These are phyloP conservation scores for Rhagonycha fulva DNA, from an alignment of 2,888 invertebrate species.

Conservation along the genomic window DNA sequence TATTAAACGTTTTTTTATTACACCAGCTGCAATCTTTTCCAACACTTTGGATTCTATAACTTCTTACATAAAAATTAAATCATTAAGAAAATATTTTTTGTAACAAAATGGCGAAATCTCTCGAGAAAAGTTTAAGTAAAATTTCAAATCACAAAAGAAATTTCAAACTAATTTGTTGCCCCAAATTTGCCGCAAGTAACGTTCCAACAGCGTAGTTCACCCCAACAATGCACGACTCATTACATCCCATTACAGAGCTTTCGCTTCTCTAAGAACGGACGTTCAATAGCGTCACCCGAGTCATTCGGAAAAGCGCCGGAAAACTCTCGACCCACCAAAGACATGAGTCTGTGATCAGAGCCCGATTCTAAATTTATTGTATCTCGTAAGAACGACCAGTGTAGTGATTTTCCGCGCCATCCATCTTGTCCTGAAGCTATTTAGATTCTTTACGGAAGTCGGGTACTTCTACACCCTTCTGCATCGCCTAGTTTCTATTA, in stretches of 20 bases:
- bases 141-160: conserved; percentile 29
- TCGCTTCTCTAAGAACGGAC: conserved; percentile 29
- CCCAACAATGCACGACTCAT: conserved; percentile 33
- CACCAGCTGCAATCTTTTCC: neutral
- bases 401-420: conserved; percentile 51
- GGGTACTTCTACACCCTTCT: conserved; percentile 23
- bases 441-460: conserved; percentile 40
- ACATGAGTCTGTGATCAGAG: conserved; percentile 32
- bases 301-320: conserved; percentile 27
- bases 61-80: neutral
- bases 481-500: conserved; percentile 39
- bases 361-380: conserved; percentile 47
- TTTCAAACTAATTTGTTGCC: conserved; percentile 31
- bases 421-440: conserved; percentile 44
- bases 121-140: conserved; percentile 21
- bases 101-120: neutral
- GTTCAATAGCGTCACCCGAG: conserved; percentile 26
- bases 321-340: conserved; percentile 23
- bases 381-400: conserved; percentile 46
- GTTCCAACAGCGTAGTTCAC: conserved; percentile 29
- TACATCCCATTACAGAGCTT: conserved; percentile 30
- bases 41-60: neutral
- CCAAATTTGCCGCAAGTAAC: conserved; percentile 33
- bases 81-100: conserved; percentile 1
- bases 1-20: neutral